A percentile compares a stretch with the other conserved stretches of the same genome.
These are phyloP conservation scores for Pseudonaja textilis DNA, from an alignment of 2,113 vertebrate species.

Conservation along the genomic window DNA sequence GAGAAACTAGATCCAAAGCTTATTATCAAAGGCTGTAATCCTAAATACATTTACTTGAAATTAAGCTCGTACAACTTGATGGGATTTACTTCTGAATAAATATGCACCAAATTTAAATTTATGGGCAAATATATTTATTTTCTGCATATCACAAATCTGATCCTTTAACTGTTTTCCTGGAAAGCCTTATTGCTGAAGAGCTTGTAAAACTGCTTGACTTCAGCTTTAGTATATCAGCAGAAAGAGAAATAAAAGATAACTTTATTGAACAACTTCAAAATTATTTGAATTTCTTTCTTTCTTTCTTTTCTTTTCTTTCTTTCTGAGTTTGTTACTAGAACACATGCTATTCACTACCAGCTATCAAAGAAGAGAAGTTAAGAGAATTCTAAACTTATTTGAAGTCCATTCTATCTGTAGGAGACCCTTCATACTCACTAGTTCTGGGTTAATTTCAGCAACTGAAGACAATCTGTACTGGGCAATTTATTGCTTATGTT, in stretches of 20 bases:
- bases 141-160: not conserved
- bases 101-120: not conserved
- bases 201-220: not conserved
- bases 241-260: not conserved
- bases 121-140: not conserved
- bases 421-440: not conserved
- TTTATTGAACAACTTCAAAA: not conserved
- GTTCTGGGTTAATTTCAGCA: not conserved
- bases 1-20: not conserved
- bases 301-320: no score
- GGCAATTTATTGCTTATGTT: not conserved
- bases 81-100: not conserved
- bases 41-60: not conserved
- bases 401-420: not conserved
- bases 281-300: no score
- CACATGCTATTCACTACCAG: not conserved
- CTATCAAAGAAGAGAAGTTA: not conserved
- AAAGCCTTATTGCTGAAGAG: not conserved
- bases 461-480: not conserved
- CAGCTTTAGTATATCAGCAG: not conserved
- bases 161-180: not conserved
- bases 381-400: not conserved
- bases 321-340: not conserved
- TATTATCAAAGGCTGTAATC: not conserved
- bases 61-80: not conserved